phyloP scores from a whole-genome alignment of 2,797 vertebrate genomes.

The Novumbra hubbsi region DNA sequence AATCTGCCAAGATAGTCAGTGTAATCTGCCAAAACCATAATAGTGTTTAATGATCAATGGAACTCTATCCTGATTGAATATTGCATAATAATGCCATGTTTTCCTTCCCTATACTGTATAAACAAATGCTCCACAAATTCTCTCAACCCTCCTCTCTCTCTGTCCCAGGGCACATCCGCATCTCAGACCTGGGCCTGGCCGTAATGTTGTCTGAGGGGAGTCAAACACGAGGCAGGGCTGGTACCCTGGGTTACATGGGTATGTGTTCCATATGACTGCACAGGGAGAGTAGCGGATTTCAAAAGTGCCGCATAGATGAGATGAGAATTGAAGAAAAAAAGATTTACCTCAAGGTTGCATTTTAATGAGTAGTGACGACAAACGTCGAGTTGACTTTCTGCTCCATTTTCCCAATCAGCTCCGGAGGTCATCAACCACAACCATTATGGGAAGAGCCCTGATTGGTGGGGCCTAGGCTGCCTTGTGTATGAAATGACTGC shows the following conservation, averaged over 20 bases:
- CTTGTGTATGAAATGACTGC: conserved; percentile 85
- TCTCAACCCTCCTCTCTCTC: neutral
- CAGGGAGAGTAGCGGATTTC: neutral
- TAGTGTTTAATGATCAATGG: too few species aligned
- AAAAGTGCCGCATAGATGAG: neutral
- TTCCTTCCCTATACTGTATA: neutral
- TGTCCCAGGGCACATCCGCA: conserved; percentile 80
- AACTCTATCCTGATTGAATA: neutral
- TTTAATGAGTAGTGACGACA: neutral
- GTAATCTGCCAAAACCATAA: neutral
- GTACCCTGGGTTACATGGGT: conserved; percentile 88
- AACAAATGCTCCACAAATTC: neutral
- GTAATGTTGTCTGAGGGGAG: conserved; percentile 66
- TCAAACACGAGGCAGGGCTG: conserved; percentile 73
- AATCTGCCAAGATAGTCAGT: neutral
- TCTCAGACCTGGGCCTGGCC: conserved; percentile 86
- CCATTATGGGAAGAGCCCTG: conserved; percentile 68
- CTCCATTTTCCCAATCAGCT: conserved; percentile 59
- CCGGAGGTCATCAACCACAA: conserved; percentile 78
- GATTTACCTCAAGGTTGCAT: neutral
- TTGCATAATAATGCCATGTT: neutral
- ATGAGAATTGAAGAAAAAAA: neutral
- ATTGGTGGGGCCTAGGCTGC: conserved; percentile 90
- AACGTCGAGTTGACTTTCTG: neutral
- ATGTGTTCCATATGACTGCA: conserved; percentile 22